Evolutionary conservation across 2,888 invertebrate species (phyloP).

Genomic region (Ferdinandea cuprea): DNA sequence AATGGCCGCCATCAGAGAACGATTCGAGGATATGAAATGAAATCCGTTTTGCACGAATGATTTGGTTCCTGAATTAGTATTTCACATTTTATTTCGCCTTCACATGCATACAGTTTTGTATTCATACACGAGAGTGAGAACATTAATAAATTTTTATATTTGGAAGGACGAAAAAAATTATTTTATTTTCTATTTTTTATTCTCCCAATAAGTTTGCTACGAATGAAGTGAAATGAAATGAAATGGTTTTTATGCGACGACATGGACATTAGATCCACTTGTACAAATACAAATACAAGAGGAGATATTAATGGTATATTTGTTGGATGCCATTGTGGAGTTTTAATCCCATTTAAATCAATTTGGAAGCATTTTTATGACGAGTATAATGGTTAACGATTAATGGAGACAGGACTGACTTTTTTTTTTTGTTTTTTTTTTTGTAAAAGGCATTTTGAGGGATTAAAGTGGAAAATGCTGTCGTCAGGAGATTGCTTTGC

Average conservation of each 20-base stretch:
- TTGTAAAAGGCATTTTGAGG: constrained; percentile 6
- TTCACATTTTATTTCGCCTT: constrained; percentile 26
- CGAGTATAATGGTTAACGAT: constrained; percentile 45
- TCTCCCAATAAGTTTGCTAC: constrained; percentile 13
- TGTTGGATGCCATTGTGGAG: constrained; percentile 45
- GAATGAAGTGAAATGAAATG: not conserved
- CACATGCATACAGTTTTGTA: not conserved
- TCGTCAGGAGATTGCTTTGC: constrained; percentile 48
- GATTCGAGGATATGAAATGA: constrained; percentile 21
- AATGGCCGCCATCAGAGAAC: not conserved
- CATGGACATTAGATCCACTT: constrained; percentile 7
- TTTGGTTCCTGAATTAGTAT: constrained; percentile 47
- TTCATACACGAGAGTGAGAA: too few relatives aligned
- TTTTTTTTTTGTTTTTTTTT: not conserved
- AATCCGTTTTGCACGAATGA: constrained; percentile 55
- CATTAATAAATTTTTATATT: constrained; percentile 28
- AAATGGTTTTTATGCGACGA: constrained; percentile 14
- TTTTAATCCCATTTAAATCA: constrained; percentile 69
- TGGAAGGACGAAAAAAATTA: not conserved
- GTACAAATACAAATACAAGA: constrained; percentile 1
- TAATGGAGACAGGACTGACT: constrained; percentile 29
- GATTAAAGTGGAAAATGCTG: constrained; percentile 63
- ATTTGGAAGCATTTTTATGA: constrained; percentile 59
- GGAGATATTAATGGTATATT: constrained; percentile 50
- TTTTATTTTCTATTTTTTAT: constrained; percentile 1